A percentile compares a stretch with the other conserved stretches of the same genome.
Conservation (phyloP, 2,888 invertebrate species). For the Melinaea menophilus region DNA sequence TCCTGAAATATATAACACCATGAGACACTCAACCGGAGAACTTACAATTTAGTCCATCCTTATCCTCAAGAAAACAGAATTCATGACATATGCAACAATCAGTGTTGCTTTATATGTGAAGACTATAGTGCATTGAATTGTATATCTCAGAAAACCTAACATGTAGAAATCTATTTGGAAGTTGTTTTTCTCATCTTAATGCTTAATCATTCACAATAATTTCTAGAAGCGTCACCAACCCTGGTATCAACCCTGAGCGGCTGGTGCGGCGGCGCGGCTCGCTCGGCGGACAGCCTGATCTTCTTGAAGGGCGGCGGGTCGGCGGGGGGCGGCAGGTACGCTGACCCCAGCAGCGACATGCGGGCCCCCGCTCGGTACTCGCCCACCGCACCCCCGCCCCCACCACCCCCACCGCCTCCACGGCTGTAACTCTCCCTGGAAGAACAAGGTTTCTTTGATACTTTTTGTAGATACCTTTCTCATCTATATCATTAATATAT, state of each 20-base stretch:
- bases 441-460: too few relatives aligned
- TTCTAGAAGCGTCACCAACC: constrained; percentile 44
- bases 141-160: too few relatives aligned
- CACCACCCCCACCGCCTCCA: constrained; percentile 32
- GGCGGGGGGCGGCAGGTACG: constrained; percentile 74
- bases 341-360: constrained; percentile 80
- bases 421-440: constrained; percentile 63
- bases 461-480: too few relatives aligned
- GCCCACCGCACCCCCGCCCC: constrained; percentile 54
- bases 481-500: too few relatives aligned
- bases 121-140: too few relatives aligned
- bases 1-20: constrained; percentile 49
- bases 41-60: too few relatives aligned
- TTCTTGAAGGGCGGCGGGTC: constrained; percentile 82
- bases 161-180: too few relatives aligned
- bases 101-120: too few relatives aligned
- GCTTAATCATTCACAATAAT: neutral
- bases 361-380: constrained; percentile 65
- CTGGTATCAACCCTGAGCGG: constrained; percentile 83
- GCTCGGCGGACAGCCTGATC: constrained; percentile 79
- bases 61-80: constrained; percentile 1
- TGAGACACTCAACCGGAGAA: too few relatives aligned
- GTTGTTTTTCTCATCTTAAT: too few relatives aligned
- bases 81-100: constrained; percentile 1
- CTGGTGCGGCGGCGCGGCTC: constrained; percentile 67